Base-by-base conservation (phyloP, 2,888 invertebrate genomes). In the Eremobia ochroleuca region DNA sequence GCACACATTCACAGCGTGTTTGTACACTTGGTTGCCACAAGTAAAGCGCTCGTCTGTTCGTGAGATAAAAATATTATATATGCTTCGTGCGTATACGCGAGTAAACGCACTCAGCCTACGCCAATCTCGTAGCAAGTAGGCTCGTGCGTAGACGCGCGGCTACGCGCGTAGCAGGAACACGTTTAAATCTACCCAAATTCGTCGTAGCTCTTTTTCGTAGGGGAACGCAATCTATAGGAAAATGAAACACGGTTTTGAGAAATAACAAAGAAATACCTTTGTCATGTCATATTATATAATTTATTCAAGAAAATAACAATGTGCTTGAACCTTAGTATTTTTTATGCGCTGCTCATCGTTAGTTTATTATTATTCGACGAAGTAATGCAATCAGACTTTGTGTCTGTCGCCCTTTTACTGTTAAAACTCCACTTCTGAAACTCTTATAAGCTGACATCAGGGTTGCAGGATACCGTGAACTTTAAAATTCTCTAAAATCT, bases 381-480 rank as follows among this genome's bases (percentile, higher is more conserved):
- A 31, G 15, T 40, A 31, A 73, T 75, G n/a, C 31, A 73, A 73
- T 75, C 18, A 75, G 31, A 52, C 15, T 49, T 49, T 52, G 9
- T 58, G 21, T 40, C 31, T 13, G 4, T 15, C 46, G 25, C 59
- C 31, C 18, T 61, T 70, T 70, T 69, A 21, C 4, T 73, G 55
- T 55, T 37, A 73, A 72, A 72, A 21, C 40, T 52, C 5, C 5
- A 4, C n/a, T 40, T 31, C 40, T 31, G 40, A 43, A 62, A 75
- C 11, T 52, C 31, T 4, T 31, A 40, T 28, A 52, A 34, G 31
- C 52, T 52, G 15, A 34, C 15, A 6, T 73, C 40, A 73, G 61
- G 40, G 61, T 13, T 49, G 21, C 31, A 25, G 18, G 0, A n/a
- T 31, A 31, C 40, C 4, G 15, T 18, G 40, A 43, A 46, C 46